A percentile compares a stretch with the other conserved stretches of the same genome.
phyloP scores from a whole-genome alignment of 2,888 invertebrate species.

The Rhamphomyia laevipes region DNA sequence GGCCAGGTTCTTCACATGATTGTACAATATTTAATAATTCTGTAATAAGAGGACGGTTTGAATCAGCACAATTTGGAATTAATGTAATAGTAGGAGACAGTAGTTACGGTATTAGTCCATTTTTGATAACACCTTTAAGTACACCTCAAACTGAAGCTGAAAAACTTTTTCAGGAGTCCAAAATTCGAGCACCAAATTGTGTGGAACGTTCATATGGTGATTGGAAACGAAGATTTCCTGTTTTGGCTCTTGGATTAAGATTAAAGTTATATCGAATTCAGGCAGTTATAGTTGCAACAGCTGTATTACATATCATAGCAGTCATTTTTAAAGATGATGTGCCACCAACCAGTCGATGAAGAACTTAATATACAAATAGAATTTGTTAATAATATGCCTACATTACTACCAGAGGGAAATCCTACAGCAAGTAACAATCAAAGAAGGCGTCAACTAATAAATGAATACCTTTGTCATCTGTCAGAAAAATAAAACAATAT shows the following conservation, averaged over 20 bases:
- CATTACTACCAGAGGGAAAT: no score
- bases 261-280: conserved; percentile 2
- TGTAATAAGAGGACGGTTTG: conserved; percentile 4
- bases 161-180: conserved; percentile 7
- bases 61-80: conserved; percentile 4
- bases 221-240: conserved; percentile 11
- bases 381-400: no score
- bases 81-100: conserved; percentile 3
- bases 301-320: conserved; percentile 10
- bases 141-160: not conserved
- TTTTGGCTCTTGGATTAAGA: conserved; percentile 8
- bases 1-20: conserved; percentile 7
- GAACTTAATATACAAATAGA: no score
- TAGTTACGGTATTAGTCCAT: not conserved
- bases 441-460: no score
- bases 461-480: no score
- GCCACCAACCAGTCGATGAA: no score
- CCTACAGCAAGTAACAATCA: no score
- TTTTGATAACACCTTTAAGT: conserved; percentile 1
- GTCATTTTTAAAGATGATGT: no score
- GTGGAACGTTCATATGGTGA: conserved; percentile 11
- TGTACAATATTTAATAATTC: conserved; percentile 8
- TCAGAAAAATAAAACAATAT: no score
- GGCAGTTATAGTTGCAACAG: conserved; percentile 11
- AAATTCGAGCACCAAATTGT: conserved; percentile 10